Percentiles rank a stretch among this genome's conserved stretches.
Conservation (phyloP, 2,113 vertebrate genomes). For the Oreotrochilus melanogaster region DNA sequence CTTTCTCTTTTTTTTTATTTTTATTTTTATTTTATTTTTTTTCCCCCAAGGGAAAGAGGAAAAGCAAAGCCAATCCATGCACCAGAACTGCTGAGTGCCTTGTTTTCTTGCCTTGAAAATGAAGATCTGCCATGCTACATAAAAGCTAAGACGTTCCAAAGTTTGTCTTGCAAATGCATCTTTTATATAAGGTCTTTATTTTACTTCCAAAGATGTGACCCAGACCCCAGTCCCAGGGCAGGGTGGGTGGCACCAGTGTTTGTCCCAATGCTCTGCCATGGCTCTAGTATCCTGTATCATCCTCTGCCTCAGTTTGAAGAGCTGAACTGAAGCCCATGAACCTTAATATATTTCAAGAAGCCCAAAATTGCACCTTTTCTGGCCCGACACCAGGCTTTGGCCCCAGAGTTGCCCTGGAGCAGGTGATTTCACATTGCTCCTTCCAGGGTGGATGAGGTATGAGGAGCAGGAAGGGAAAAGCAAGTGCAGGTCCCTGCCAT, state of each 20-base stretch:
- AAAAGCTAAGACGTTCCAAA: neutral
- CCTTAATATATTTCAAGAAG: neutral
- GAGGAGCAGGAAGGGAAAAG: neutral
- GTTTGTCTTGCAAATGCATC: neutral
- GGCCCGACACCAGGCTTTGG: neutral
- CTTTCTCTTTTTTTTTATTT: neutral
- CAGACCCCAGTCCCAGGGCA: rapidly evolving
- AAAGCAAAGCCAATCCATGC: neutral
- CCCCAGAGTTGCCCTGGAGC: neutral
- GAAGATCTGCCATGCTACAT: neutral
- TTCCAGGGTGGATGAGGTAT: neutral
- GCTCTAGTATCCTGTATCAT: neutral
- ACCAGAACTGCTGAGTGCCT: neutral
- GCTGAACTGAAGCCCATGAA: neutral
- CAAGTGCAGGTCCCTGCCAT: neutral
- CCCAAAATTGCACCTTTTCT: neutral
- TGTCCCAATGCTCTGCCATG: neutral
- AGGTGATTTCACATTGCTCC: neutral
- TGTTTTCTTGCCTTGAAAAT: conserved; percentile 28
- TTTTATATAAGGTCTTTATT: neutral
- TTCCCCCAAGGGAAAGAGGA: neutral
- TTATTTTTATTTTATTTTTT: neutral
- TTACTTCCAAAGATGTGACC: neutral
- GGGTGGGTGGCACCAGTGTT: rapidly evolving
- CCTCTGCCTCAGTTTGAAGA: neutral